These are phyloP conservation scores for Autographa pulchrina DNA, from an alignment of 2,888 invertebrate genomes.

Conservation along the genomic window DNA sequence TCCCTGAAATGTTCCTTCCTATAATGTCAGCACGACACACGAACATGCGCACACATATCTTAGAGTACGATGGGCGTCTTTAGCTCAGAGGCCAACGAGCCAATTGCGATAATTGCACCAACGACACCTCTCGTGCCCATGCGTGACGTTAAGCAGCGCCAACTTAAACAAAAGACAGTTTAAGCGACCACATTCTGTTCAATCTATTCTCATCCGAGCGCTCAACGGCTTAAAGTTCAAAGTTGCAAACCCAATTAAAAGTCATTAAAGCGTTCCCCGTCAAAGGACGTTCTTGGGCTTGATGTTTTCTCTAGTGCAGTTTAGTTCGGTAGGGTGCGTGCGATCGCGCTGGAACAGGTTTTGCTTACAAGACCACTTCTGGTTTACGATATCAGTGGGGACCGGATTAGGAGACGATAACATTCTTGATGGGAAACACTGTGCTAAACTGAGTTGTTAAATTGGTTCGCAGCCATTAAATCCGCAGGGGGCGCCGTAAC, in stretches of 20 bases:
- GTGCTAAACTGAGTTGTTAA: constrained; percentile 83
- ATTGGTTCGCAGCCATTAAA: constrained; percentile 80
- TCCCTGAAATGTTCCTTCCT: constrained; percentile 44
- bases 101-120: constrained; percentile 88
- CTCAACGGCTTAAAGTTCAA: constrained; percentile 67
- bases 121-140: constrained; percentile 86
- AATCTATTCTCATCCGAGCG: constrained; percentile 68
- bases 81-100: constrained; percentile 84
- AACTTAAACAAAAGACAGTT: constrained; percentile 70
- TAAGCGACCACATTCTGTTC: constrained; percentile 62
- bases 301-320: constrained; percentile 79
- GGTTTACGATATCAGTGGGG: constrained; percentile 85
- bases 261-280: constrained; percentile 65
- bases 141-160: constrained; percentile 81
- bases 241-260: constrained; percentile 61
- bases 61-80: constrained; percentile 84
- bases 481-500: constrained; percentile 74
- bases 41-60: constrained; percentile 63
- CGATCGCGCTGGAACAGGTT: constrained; percentile 84
- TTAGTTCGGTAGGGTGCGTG: constrained; percentile 77
- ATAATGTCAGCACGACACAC: constrained; percentile 47
- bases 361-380: constrained; percentile 84
- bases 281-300: constrained; percentile 70
- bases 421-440: constrained; percentile 82
- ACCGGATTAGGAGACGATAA: constrained; percentile 88